These are phyloP conservation scores for Rugalucina vietnamica DNA, from an alignment of 2,888 invertebrate species.

Conservation along the genomic window DNA sequence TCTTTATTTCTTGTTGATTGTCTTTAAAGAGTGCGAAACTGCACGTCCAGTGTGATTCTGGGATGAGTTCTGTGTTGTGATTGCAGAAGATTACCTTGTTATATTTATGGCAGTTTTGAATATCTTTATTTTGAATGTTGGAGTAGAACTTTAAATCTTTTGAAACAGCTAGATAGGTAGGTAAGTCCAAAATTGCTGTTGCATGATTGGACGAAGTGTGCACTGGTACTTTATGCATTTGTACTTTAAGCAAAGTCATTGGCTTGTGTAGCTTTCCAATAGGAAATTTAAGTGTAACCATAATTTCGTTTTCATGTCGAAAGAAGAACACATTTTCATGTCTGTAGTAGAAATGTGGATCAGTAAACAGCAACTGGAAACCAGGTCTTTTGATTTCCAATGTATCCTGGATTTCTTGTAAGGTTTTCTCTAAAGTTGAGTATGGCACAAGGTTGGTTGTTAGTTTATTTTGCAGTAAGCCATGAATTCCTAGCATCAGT, in stretches of 20 bases:
- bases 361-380: background rate
- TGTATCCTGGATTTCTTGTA: background rate
- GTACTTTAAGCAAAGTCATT: background rate
- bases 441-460: background rate
- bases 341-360: conserved; percentile 14
- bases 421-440: background rate
- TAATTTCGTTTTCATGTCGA: background rate
- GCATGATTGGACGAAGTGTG: background rate
- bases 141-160: background rate
- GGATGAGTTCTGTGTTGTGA: background rate
- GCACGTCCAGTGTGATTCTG: background rate
- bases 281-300: conserved; percentile 5
- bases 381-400: background rate
- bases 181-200: background rate
- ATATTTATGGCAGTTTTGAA: background rate
- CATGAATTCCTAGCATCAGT: background rate
- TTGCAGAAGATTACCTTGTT: background rate
- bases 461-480: background rate
- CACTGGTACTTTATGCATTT: background rate
- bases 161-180: background rate
- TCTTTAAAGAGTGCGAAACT: background rate
- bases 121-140: background rate
- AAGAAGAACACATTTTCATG: background rate
- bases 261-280: background rate
- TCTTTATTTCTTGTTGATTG: background rate